A percentile compares a stretch with the other conserved stretches of the same genome.
Conservation (phyloP, 2,113 vertebrate genomes). For the Ovis canadensis region DNA sequence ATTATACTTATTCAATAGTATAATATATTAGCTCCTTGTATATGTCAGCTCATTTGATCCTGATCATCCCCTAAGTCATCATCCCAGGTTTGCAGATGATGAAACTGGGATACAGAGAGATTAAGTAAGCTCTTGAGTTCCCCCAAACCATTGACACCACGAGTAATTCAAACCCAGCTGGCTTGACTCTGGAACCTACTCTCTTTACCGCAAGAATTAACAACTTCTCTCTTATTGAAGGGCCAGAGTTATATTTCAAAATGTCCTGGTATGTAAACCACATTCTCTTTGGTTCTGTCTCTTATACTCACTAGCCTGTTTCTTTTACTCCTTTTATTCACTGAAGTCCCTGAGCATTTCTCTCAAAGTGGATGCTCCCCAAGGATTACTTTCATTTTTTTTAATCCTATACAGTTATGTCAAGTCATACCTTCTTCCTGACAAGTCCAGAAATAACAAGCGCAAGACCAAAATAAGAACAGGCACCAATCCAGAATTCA, state of each 20-base stretch:
- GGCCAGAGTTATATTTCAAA: background rate
- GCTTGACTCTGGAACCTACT: background rate
- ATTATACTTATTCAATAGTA: background rate
- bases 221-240: background rate
- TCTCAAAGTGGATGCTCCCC: background rate
- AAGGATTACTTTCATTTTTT: background rate
- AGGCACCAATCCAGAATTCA: conserved; percentile 93
- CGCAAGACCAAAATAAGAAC: conserved; percentile 96
- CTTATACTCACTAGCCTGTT: background rate
- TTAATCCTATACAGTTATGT: conserved; percentile 86
- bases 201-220: background rate
- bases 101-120: background rate
- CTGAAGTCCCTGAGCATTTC: background rate
- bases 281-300: background rate
- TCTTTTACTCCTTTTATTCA: background rate
- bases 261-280: background rate
- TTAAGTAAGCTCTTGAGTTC: background rate
- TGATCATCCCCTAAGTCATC: background rate
- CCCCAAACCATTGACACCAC: background rate
- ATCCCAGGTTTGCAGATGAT: background rate
- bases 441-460: conserved; percentile 96
- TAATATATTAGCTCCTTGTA: background rate
- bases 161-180: background rate
- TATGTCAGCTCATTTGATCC: background rate
- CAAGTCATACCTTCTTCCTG: conserved; percentile 96